A percentile compares a stretch with the other conserved stretches of the same genome.
These are phyloP conservation scores for Pavo muticus DNA, from an alignment of 2,113 vertebrate genomes.

Conservation along the genomic window DNA sequence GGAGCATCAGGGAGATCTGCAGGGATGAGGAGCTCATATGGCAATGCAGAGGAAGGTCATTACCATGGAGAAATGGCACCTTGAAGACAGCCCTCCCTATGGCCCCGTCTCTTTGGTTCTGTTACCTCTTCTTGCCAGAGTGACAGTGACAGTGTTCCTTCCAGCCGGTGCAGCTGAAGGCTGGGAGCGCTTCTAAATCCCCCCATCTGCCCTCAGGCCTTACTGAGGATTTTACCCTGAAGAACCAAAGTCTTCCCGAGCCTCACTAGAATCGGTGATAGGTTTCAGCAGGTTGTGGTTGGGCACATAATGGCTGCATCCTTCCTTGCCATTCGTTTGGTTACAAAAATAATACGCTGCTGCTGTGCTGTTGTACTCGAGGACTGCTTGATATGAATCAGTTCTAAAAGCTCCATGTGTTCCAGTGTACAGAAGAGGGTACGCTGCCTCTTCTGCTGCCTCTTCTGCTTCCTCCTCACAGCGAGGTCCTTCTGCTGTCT, in stretches of 20 bases:
- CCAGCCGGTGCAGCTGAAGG: not conserved
- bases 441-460: not conserved
- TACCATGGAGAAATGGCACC: not conserved
- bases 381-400: rapidly evolving
- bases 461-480: rapidly evolving
- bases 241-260: not conserved
- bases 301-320: not conserved
- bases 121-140: rapidly evolving
- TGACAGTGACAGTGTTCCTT: rapidly evolving
- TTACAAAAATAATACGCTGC: not conserved
- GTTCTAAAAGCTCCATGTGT: not conserved
- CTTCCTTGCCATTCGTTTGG: not conserved
- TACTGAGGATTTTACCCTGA: no score
- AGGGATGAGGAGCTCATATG: not conserved
- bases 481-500: not conserved
- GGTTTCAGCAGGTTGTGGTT: not conserved
- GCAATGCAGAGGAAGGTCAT: no score
- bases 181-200: not conserved
- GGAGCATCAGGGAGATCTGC: not conserved
- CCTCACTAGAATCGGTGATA: not conserved
- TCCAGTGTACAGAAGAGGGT: not conserved
- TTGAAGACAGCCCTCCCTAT: not conserved
- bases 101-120: not conserved
- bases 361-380: not conserved
- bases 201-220: rapidly evolving